Evolutionary conservation across 2,113 vertebrate species (phyloP), one percentile per base, ranked within the genome.

Genomic region (Cariama cristata): DNA sequence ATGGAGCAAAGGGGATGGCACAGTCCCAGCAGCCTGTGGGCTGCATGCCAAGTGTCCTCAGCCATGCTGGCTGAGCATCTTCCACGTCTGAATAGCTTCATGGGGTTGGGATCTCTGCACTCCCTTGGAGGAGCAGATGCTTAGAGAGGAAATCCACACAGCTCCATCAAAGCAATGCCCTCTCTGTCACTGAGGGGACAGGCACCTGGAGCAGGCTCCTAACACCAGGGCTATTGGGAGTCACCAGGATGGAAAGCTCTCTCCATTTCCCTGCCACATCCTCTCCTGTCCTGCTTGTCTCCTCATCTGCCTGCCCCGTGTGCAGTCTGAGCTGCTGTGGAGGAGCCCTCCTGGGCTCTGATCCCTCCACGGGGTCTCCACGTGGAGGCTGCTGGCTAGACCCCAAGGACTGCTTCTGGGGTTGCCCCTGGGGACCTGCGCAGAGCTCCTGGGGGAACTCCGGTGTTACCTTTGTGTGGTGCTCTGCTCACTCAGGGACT

Each of bases 401-500:
- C 11, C 62, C 44, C 45, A 13, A 8, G 38, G 16, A 5, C 50
- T 49, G 58, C 35, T 69, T 28, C 19, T 23, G 63, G 16, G 9
- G 13, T 56, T 42, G 42, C 40, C 38, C 28, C 26, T n/a, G 68
- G 28, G 44, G 32, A 50, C 64, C 44, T 1, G 19, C 9, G 33
- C 64, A 81, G 73, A 89, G 77, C 52, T 83, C 68, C 40, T 0
- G 3, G 60, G 35, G 53, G 30, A 91, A 44, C 55, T 63, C 42
- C 64, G 27, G 56, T 18, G 12, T 98, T 99, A 99, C 99, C 99
- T 99, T 98, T 99, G 99, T n/a, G 98, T 98, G 74, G 99, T 99
- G 96, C 99, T 99, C 98, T 99, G 99, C 97, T 99, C 99, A 93
- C 99, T 99, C 94, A 99, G 98, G 60, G 99, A 99, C 98, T 99